A percentile compares a stretch with the other conserved stretches of the same genome.
Evolutionary conservation across 2,888 invertebrate genomes (phyloP).

Genomic region (Trilocha varians): DNA sequence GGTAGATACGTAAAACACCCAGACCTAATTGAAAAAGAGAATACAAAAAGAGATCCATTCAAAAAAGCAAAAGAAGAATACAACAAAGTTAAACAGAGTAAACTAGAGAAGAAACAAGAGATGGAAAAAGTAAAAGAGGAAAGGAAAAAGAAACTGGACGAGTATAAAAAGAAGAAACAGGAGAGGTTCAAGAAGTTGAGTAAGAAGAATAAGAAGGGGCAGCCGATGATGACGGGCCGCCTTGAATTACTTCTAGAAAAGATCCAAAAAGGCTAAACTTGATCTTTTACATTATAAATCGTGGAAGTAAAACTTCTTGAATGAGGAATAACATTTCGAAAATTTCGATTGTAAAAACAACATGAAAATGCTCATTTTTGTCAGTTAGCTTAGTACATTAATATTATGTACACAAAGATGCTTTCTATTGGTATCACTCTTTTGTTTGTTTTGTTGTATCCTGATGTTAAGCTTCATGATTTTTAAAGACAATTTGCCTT

Average conservation of each 20-base stretch:
- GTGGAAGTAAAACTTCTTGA: too few relatives aligned
- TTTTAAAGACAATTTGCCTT: too few relatives aligned
- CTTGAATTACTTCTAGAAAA: constrained; percentile 84
- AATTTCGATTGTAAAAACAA: too few relatives aligned
- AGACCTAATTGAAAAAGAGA: constrained; percentile 40
- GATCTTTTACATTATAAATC: background rate
- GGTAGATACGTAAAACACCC: constrained; percentile 62
- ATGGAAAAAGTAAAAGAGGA: constrained; percentile 66
- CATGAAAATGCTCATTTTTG: too few relatives aligned
- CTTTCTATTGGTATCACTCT: too few relatives aligned
- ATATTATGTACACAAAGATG: too few relatives aligned
- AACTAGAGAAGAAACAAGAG: constrained; percentile 63
- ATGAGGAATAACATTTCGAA: too few relatives aligned
- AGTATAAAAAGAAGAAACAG: constrained; percentile 80
- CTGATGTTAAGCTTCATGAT: too few relatives aligned
- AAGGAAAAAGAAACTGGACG: constrained; percentile 74
- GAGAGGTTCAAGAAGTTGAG: constrained; percentile 81
- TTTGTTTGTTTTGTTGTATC: too few relatives aligned
- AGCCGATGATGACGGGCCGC: constrained; percentile 88
- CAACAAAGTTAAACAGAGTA: constrained; percentile 70
- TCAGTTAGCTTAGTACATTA: too few relatives aligned
- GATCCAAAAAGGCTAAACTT: constrained; percentile 54
- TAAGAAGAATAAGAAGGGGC: constrained; percentile 85
- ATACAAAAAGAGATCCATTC: constrained; percentile 48
- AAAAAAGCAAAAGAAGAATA: constrained; percentile 70